Percentiles rank a stretch among this genome's conserved stretches.
Evolutionary conservation across 2,888 invertebrate genomes (phyloP).

Genomic region (Lumbricus terrestris): DNA sequence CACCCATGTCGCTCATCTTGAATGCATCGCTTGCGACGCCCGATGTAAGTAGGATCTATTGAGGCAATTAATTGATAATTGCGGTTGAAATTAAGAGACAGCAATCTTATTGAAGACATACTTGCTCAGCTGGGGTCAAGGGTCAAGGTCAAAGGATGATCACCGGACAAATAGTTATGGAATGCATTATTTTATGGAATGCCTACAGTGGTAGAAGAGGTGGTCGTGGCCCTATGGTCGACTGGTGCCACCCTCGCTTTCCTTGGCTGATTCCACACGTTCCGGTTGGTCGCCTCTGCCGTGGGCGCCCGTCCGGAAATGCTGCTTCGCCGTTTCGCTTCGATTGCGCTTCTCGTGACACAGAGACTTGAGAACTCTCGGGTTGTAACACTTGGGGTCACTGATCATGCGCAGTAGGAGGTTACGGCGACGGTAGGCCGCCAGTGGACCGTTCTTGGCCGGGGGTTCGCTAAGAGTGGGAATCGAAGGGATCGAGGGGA

Average conservation of each 20-base stretch:
- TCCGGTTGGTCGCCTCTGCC: not conserved
- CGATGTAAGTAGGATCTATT: not conserved
- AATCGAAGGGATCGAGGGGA: conserved; percentile 42
- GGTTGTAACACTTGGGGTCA: conserved; percentile 58
- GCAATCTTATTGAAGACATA: not conserved
- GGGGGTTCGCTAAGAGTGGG: conserved; percentile 25
- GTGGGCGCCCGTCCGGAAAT: conserved; percentile 3
- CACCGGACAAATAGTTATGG: not conserved
- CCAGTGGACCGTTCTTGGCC: conserved; percentile 21
- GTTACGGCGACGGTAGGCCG: conserved; percentile 45
- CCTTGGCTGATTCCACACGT: not conserved
- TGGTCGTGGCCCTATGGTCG: not conserved
- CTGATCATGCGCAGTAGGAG: conserved; percentile 58
- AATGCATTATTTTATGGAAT: not conserved
- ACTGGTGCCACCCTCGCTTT: not conserved
- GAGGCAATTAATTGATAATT: not conserved
- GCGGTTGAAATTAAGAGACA: not conserved
- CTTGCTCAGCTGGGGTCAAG: not conserved
- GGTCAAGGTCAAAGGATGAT: conserved; percentile 9
- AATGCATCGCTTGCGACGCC: not conserved
- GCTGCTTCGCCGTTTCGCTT: conserved; percentile 15
- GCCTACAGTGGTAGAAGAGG: not conserved
- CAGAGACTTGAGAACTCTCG: conserved; percentile 56
- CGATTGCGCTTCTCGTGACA: conserved; percentile 28
- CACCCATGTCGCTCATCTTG: not conserved